Evolutionary conservation across 2,113 vertebrate genomes (phyloP), one percentile per base, ranked within the genome.

Genomic region (Amphiprion percula): DNA sequence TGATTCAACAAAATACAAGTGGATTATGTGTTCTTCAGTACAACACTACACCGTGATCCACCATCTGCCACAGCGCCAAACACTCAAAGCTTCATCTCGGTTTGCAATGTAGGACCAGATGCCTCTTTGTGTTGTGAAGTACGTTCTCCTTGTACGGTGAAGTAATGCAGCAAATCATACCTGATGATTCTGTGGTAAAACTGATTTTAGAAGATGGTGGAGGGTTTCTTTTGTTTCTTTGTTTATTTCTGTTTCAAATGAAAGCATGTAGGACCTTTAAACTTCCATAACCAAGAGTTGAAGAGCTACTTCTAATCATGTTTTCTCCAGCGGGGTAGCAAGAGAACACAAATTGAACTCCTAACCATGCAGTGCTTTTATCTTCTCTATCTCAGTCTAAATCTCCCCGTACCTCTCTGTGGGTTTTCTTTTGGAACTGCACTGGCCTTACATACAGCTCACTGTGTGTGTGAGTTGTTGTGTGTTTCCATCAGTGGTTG

Each of bases 1-100:
- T 23, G 44, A 66, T 84, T 87, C 37, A 63, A 73, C 72, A 87
- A 75, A 80, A 80, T 73, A 54, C 67, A 79, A 77, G 64, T 81
- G 84, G 72, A 87, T 83, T 81, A 79, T 76, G 39, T 66, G 24
- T 74, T 78, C 19, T 54, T 44, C 71, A 50, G 52, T 68, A 55
- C 52, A 80, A 52, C 61, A 7, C 30, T 19, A 37, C 37, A 16
- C 39, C 47, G 26, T 62, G 68, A 88, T 75, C 83, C 14, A 10
- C 81, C 71, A 83, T 86, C 86, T 78, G 84, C 79, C 19, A n/a
- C 26, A 2, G 47, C 44, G 56, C 68, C 46, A 44, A 67, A 28
- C 3, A n/a, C 58, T 10, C 54, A 80, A 67, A 55, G 62, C 73
- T 72, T 69, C 55, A 63, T 87, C 77, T 65, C 2, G 16, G 39